Base-by-base conservation (phyloP, 2,888 invertebrate species). In the Entomobrya multifasciata region DNA sequence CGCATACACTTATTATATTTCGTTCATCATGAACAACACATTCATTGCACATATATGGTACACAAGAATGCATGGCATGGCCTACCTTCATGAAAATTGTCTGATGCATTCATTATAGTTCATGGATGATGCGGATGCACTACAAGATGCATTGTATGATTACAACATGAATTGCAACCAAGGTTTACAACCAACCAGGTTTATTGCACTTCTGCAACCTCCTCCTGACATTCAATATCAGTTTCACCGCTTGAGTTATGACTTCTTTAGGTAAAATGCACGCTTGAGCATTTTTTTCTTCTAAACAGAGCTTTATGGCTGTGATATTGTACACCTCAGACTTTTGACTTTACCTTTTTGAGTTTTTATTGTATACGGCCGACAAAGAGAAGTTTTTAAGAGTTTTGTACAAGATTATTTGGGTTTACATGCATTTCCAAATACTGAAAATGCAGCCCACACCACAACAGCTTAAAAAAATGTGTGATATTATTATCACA, bases 161-260 rank as follows among this genome's bases (percentile, higher is more conserved):
- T 77, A 77, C 77, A 77, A 44, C 77, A 77, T 17, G 52, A 74
- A 74, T 36, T 80, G 80, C 80, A 80, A 55, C 80, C 80, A 80
- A 80, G 67, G 65, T 80, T 80, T 80, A 67, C 55, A 57, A 72
- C 70, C 81, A 49, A 84, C 77, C 83, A 84, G 83, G 77, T 84
- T 84, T 84, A 76, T 84, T 84, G 83, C 83, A 84, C 83, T 84
- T 84, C 76, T 81, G 27, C 60, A 60, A 60, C 81, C 81, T 44
- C 81, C 81, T 55, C 81, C 67, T 80, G 80, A 80, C 80, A 80
- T 80, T 80, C 80, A 80, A 67, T 49, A 67, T 67, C 67, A 36
- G 74, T 70, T 70, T 70, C 70, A 70, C 70, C 47, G 70, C 70
- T 70, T 70, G 70, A 70, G 44, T 44, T 49, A 70, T 67, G 17